These are phyloP conservation scores for Hypomecis punctinalis DNA, from an alignment of 2,888 invertebrate species.

Conservation along the genomic window DNA sequence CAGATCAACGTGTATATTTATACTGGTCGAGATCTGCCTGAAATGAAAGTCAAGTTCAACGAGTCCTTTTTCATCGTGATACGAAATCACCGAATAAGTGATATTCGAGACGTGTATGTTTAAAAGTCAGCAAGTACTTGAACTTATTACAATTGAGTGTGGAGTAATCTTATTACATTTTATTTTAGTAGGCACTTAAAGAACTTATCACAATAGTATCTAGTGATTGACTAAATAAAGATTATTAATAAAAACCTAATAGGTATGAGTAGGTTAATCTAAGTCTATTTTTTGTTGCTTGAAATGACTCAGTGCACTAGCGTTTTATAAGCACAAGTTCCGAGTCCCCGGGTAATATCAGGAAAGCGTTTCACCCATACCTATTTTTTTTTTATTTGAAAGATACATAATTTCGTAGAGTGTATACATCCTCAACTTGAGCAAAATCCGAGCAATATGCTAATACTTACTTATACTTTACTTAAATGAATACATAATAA, in stretches of 20 bases:
- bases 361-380: too few species aligned
- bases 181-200: neutral
- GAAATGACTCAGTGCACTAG: too few species aligned
- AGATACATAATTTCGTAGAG: too few species aligned
- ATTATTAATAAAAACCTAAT: neutral
- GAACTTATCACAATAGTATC: neutral
- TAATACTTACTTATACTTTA: too few species aligned
- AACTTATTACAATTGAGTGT: slow-evolving; percentile 15
- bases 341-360: too few species aligned
- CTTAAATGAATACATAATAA: too few species aligned
- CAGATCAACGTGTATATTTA: slow-evolving; percentile 65
- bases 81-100: slow-evolving; percentile 42
- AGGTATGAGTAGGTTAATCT: too few species aligned
- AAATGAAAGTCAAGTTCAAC: slow-evolving; percentile 80
- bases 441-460: too few species aligned
- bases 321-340: too few species aligned
- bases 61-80: slow-evolving; percentile 59
- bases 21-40: slow-evolving; percentile 60
- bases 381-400: too few species aligned
- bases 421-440: too few species aligned
- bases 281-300: too few species aligned
- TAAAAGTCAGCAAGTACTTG: slow-evolving; percentile 21
- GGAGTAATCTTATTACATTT: neutral
- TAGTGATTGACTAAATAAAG: neutral
- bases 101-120: slow-evolving; percentile 24